These are phyloP conservation scores for Monopis laevigella DNA, from an alignment of 2,888 invertebrate genomes.

Conservation along the genomic window DNA sequence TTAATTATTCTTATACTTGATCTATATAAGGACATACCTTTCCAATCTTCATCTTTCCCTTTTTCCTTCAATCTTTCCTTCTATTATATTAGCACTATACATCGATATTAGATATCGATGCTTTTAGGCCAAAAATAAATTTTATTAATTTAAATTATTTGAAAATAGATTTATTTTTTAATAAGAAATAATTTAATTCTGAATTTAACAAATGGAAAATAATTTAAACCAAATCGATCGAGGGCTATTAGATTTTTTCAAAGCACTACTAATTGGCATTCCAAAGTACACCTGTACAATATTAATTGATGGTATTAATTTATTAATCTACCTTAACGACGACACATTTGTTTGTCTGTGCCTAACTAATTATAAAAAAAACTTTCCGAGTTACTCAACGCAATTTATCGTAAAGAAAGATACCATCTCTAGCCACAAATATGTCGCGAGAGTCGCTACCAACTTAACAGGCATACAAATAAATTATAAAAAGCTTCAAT, in stretches of 20 bases:
- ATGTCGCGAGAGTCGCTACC: slow-evolving; percentile 10
- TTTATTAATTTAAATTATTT: too few relatives aligned
- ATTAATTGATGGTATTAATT: slow-evolving; percentile 10
- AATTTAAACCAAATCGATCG: slow-evolving; percentile 1
- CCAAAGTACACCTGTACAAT: slow-evolving; percentile 8
- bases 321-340: slow-evolving; percentile 7
- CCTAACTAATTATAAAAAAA: slow-evolving; percentile 9
- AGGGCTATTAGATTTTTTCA: not conserved
- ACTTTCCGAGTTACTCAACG: slow-evolving; percentile 1
- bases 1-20: too few relatives aligned
- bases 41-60: too few relatives aligned
- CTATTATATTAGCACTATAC: too few relatives aligned
- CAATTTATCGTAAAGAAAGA: slow-evolving; percentile 7
- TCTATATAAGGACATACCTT: too few relatives aligned
- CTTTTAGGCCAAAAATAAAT: too few relatives aligned
- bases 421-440: slow-evolving; percentile 7
- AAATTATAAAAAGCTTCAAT: not conserved
- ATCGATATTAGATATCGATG: too few relatives aligned
- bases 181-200: not conserved
- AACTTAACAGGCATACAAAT: slow-evolving; percentile 1
- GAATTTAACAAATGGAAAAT: not conserved
- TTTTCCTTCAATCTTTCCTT: too few relatives aligned
- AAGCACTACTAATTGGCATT: slow-evolving; percentile 11
- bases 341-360: slow-evolving; percentile 5
- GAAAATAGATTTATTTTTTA: too few relatives aligned